Percentiles rank a stretch among this genome's conserved stretches.
phyloP scores from a whole-genome alignment of 2,888 invertebrate species.

The Cataglyphis altisquamis region DNA sequence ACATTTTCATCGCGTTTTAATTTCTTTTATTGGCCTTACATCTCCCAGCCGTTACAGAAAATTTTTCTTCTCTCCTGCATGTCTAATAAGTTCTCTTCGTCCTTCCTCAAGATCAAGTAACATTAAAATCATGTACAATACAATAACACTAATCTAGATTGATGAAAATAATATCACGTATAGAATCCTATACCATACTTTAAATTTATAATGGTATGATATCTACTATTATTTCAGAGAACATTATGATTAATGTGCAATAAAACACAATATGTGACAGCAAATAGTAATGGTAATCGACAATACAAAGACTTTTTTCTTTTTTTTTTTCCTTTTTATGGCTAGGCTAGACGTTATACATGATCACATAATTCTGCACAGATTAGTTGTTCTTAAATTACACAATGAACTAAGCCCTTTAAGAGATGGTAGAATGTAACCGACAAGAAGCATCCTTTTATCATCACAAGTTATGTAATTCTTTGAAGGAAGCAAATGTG shows the following conservation, averaged over 20 bases:
- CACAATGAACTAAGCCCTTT: slow-evolving; percentile 53
- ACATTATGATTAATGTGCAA: slow-evolving; percentile 45
- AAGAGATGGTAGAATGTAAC: slow-evolving; percentile 50
- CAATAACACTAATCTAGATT: slow-evolving; percentile 70
- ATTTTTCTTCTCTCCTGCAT: slow-evolving; percentile 62
- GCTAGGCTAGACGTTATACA: slow-evolving; percentile 52
- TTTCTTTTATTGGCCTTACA: slow-evolving; percentile 82
- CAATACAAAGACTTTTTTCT: slow-evolving; percentile 54
- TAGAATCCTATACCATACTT: slow-evolving; percentile 52
- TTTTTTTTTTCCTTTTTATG: slow-evolving; percentile 52
- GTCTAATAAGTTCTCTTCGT: slow-evolving; percentile 71
- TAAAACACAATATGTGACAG: slow-evolving; percentile 45
- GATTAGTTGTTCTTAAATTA: slow-evolving; percentile 46
- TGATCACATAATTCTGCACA: slow-evolving; percentile 55
- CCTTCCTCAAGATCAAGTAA: slow-evolving; percentile 61
- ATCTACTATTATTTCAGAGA: slow-evolving; percentile 44
- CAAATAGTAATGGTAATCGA: slow-evolving; percentile 48
- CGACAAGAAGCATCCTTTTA: slow-evolving; percentile 30
- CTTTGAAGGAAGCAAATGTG: slow-evolving; percentile 63
- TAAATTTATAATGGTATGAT: slow-evolving; percentile 33
- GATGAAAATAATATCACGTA: slow-evolving; percentile 70
- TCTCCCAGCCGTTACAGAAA: slow-evolving; percentile 80
- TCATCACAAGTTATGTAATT: slow-evolving; percentile 50
- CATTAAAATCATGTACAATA: slow-evolving; percentile 68
- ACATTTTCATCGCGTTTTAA: slow-evolving; percentile 59